Conservation (phyloP, 64 coral and sea anemone species). For the Dendronephthya gigantea region DNA sequence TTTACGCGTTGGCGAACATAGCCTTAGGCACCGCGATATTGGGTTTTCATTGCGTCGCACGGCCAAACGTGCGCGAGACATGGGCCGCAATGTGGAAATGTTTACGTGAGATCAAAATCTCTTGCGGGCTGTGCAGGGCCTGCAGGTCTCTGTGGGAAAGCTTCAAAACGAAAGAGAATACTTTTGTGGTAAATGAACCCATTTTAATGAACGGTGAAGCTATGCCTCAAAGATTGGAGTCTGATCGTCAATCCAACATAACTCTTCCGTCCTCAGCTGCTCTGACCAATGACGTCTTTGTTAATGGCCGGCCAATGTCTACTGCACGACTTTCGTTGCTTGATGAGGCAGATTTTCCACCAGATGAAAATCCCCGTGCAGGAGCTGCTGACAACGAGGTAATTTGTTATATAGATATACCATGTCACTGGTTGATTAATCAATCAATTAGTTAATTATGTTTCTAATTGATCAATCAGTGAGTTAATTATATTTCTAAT, state of each 20-base stretch:
- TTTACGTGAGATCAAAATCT: neutral
- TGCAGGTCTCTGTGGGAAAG: neutral
- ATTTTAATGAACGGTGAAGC: conserved; percentile 48
- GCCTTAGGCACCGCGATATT: conserved; percentile 53
- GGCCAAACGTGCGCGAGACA: conserved; percentile 23
- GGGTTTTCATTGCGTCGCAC: conserved; percentile 65
- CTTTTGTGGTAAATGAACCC: neutral
- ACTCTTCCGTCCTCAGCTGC: conserved; percentile 77
- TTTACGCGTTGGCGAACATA: conserved; percentile 55
- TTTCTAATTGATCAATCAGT: no score
- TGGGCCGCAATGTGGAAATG: conserved; percentile 10
- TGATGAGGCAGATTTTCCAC: conserved; percentile 7
- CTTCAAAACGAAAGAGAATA: neutral
- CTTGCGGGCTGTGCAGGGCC: neutral
- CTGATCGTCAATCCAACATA: conserved; percentile 62
- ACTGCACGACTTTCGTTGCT: conserved; percentile 1
- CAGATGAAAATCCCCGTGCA: neutral
- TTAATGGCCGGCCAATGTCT: conserved; percentile 3
- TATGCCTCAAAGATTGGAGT: conserved; percentile 28
- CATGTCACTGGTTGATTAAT: no score
- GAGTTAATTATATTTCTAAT: no score
- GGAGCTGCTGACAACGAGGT: neutral
- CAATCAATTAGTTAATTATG: no score
- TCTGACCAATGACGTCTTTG: conserved; percentile 44
- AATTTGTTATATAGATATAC: no score